Evolutionary conservation across 2,113 vertebrate species (phyloP).

Genomic region (mouse (Mus musculus)): GRCm39 chr11:110196001-110196500

Average conservation of each 20-base stretch:
- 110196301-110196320: background rate
- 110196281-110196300: background rate
- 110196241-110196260: constrained; percentile 19
- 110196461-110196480: background rate
- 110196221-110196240: background rate
- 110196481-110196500: background rate
- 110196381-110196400: background rate
- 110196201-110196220: background rate
- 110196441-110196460: background rate
- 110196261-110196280: constrained; percentile 11
- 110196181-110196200: background rate
- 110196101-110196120: background rate
- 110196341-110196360: background rate
- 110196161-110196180: background rate
- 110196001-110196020: background rate
- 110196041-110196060: background rate
- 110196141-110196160: background rate
- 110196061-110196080: background rate
- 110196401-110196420: background rate
- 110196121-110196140: background rate
- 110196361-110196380: background rate
- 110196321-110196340: constrained; percentile 13
- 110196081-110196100: background rate
- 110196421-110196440: constrained; percentile 37
- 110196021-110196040: background rate